Evolutionary conservation across 2,797 vertebrate genomes (phyloP).

Genomic region (Pangasius macronema): DNA sequence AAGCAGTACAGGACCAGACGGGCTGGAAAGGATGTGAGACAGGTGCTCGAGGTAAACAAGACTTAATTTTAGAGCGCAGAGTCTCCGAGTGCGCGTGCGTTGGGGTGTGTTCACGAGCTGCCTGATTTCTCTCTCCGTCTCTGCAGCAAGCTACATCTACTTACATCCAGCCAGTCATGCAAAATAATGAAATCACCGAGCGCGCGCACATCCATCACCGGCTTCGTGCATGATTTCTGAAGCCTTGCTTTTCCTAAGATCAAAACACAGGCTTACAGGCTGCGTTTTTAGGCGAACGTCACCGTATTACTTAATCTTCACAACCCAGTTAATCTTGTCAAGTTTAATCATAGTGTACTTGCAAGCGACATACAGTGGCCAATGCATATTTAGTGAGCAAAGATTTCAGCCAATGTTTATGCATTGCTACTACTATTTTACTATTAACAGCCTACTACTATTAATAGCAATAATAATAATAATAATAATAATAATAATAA

Average conservation of each 20-base stretch:
- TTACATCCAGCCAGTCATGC: slow-evolving; percentile 37
- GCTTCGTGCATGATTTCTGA: slow-evolving; percentile 25
- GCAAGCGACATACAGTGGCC: background rate
- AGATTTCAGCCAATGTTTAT: background rate
- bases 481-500: too few species aligned
- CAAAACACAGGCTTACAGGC: background rate
- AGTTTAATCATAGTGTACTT: background rate
- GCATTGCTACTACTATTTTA: background rate
- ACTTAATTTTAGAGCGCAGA: slow-evolving; percentile 46
- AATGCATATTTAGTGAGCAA: background rate
- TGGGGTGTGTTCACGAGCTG: slow-evolving; percentile 25
- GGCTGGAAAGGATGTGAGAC: slow-evolving; percentile 51
- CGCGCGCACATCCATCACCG: slow-evolving; percentile 38
- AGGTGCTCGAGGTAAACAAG: slow-evolving; percentile 62
- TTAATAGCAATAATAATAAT: background rate
- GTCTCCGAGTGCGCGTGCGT: slow-evolving; percentile 42
- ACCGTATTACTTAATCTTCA: background rate
- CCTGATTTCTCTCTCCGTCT: slow-evolving; percentile 10
- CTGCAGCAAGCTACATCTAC: slow-evolving; percentile 24
- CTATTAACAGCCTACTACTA: background rate
- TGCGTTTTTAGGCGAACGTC: background rate
- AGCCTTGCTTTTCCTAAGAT: slow-evolving; percentile 3
- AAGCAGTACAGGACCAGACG: slow-evolving; percentile 20
- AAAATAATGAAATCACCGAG: slow-evolving; percentile 45
- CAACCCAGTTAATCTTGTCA: background rate